phyloP scores from a whole-genome alignment of 2,888 invertebrate genomes.

The Lithophane ornitopus region DNA sequence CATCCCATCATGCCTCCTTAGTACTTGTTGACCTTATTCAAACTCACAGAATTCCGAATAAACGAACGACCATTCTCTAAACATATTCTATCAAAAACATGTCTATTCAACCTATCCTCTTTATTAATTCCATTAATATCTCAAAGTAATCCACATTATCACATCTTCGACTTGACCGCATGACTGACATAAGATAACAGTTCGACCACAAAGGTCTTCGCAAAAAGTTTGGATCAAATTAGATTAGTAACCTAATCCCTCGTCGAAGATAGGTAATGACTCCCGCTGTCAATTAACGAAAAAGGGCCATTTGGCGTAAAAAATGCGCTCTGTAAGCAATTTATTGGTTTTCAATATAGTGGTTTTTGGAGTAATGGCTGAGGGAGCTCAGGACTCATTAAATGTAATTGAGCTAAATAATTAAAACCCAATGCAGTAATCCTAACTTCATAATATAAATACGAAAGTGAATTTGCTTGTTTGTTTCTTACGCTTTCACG shows the following conservation, averaged over 20 bases:
- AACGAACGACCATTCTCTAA: not conserved
- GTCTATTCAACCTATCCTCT: not conserved
- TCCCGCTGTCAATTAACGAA: conserved; percentile 52
- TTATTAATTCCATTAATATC: not conserved
- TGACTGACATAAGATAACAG: conserved; percentile 5
- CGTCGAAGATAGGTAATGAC: conserved; percentile 45
- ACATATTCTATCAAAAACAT: not conserved
- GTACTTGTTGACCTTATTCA: not conserved
- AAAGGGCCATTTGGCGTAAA: conserved; percentile 43
- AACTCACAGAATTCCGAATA: not conserved
- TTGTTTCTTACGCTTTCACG: no score
- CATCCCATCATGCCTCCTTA: not conserved
- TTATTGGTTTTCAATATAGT: conserved; percentile 49
- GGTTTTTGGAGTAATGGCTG: conserved; percentile 31
- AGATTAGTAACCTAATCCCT: conserved; percentile 46
- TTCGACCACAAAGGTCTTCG: conserved; percentile 8
- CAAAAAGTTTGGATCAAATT: conserved; percentile 43
- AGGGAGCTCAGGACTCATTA: conserved; percentile 17
- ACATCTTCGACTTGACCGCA: not conserved
- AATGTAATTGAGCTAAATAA: conserved; percentile 37
- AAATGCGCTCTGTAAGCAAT: conserved; percentile 40
- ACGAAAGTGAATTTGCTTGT: no score
- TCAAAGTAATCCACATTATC: conserved; percentile 7
- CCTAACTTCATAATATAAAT: no score
- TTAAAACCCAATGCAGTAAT: not conserved